These are phyloP conservation scores for Girardia tigrina DNA, from an alignment of 2,888 invertebrate species.

Conservation along the genomic window DNA sequence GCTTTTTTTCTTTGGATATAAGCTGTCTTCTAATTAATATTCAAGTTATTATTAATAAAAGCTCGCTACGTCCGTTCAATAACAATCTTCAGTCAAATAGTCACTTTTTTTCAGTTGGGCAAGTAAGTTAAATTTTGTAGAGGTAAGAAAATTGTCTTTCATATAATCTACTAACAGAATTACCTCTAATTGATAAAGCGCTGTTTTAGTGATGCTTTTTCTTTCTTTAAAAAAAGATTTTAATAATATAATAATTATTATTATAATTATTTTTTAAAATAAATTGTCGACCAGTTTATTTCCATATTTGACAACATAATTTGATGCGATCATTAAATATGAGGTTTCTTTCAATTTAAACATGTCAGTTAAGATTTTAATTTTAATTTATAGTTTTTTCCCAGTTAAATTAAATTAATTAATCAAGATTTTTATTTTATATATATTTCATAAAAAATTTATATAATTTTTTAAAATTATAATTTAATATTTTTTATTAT, in stretches of 20 bases:
- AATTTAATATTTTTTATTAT: too few relatives aligned
- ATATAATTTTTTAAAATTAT: too few relatives aligned
- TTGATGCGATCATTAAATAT: neutral
- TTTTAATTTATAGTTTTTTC: too few relatives aligned
- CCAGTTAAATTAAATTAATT: too few relatives aligned
- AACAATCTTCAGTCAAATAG: conserved; percentile 18
- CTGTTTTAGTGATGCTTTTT: neutral
- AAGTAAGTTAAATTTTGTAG: conserved; percentile 18
- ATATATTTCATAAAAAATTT: too few relatives aligned
- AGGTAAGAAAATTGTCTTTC: conserved; percentile 16
- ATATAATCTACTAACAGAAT: neutral
- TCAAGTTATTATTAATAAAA: conserved; percentile 23
- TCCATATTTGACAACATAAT: neutral
- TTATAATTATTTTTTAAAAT: too few relatives aligned
- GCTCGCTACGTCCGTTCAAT: conserved; percentile 18
- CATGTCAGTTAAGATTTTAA: neutral
- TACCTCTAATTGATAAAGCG: conserved; percentile 1
- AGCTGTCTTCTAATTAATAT: conserved; percentile 23
- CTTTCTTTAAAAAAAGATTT: too few relatives aligned
- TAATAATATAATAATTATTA: too few relatives aligned
- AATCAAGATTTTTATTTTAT: too few relatives aligned
- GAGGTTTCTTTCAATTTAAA: neutral
- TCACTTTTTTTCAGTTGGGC: conserved; percentile 19
- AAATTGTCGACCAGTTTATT: neutral
- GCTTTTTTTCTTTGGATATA: conserved; percentile 21